phyloP scores from a whole-genome alignment of 2,113 vertebrate species.

The Apodemus speciosus region DNA sequence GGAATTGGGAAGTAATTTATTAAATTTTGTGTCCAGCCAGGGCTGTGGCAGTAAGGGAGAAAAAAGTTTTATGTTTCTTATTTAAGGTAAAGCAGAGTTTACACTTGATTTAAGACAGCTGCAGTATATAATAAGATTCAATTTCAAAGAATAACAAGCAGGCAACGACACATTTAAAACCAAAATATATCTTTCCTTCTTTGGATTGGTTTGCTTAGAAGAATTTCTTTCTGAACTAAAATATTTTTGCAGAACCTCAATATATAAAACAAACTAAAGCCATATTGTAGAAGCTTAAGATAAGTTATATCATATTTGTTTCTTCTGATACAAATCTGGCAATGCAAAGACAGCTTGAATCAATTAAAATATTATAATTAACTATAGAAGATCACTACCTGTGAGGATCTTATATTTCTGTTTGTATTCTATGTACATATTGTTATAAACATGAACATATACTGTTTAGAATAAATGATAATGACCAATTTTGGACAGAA shows the following conservation, averaged over 20 bases:
- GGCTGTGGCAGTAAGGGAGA: no score
- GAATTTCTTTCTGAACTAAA: slow-evolving; percentile 18
- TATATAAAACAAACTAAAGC: slow-evolving; percentile 19
- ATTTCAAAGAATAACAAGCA: slow-evolving; percentile 19
- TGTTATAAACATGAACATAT: not conserved
- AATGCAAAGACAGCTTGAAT: not conserved
- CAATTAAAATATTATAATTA: slow-evolving; percentile 33
- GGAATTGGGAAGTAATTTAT: not conserved
- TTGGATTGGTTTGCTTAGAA: slow-evolving; percentile 37
- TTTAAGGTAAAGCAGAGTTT: slow-evolving; percentile 26
- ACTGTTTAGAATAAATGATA: not conserved
- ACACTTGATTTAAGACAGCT: not conserved
- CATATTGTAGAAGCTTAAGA: slow-evolving; percentile 12
- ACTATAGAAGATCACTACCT: not conserved
- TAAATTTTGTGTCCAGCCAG: not conserved
- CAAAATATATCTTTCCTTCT: slow-evolving; percentile 15
- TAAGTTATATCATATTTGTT: slow-evolving; percentile 31
- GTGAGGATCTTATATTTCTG: not conserved
- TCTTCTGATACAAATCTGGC: not conserved
- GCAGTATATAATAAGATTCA: not conserved
- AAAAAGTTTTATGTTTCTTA: not conserved
- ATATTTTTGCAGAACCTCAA: slow-evolving; percentile 13
- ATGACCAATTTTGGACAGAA: not conserved
- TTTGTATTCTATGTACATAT: not conserved
- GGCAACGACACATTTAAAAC: not conserved